Percentiles rank a stretch among this genome's conserved stretches.
These are phyloP conservation scores for Okapia johnstoni DNA, from an alignment of 2,113 vertebrate genomes.

Conservation along the genomic window DNA sequence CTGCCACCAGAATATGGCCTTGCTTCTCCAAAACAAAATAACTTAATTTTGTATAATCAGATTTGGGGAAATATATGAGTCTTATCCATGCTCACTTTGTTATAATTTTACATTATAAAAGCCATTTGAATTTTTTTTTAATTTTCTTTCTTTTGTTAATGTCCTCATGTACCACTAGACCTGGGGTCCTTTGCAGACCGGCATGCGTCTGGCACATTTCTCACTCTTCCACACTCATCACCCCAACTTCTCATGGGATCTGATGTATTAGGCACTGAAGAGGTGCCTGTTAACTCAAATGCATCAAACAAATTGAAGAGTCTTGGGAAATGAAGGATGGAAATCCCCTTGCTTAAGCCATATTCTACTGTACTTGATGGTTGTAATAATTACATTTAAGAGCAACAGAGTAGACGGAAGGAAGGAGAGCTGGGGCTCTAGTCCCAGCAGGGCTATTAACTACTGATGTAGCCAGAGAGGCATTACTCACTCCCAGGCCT, in stretches of 20 bases:
- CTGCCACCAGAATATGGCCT: background rate
- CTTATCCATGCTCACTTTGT: background rate
- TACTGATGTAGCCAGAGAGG: background rate
- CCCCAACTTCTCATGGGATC: background rate
- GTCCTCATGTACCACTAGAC: background rate
- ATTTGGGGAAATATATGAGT: background rate
- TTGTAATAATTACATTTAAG: background rate
- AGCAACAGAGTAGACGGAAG: background rate
- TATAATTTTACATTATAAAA: background rate
- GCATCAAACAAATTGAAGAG: background rate
- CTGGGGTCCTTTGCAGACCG: background rate
- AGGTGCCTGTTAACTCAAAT: background rate
- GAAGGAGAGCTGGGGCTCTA: background rate
- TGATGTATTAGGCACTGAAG: background rate
- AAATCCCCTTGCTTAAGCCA: background rate
- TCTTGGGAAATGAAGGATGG: background rate
- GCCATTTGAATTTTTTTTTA: background rate
- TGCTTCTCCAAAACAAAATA: constrained; percentile 1
- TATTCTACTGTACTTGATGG: background rate
- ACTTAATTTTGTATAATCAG: background rate
- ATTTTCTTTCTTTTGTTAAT: background rate
- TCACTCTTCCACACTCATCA: background rate
- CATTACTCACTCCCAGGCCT: background rate
- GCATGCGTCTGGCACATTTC: background rate
- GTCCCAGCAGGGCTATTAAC: background rate